Percentiles rank a stretch among this genome's conserved stretches.
Conservation (phyloP, 2,113 vertebrate genomes). For the Paracyprichromis sp. region DNA sequence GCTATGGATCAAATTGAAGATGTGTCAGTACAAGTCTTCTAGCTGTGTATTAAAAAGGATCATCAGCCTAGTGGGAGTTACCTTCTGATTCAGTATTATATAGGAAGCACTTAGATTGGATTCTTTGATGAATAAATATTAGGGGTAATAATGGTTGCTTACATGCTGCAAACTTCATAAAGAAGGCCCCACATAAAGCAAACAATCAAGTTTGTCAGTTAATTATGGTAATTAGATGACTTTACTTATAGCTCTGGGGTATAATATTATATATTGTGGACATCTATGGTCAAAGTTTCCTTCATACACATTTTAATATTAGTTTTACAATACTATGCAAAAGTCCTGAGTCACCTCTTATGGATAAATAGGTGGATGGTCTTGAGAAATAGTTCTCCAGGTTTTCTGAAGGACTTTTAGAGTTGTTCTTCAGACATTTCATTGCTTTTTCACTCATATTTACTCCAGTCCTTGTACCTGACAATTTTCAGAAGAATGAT, state of each 20-base stretch:
- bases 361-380: neutral
- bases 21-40: neutral
- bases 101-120: neutral
- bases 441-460: neutral
- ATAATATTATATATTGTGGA: neutral
- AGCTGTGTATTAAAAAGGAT: neutral
- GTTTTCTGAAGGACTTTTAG: neutral
- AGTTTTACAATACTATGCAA: neutral
- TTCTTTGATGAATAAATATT: neutral
- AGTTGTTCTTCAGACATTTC: accelerated
- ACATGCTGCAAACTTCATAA: neutral
- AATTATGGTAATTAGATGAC: neutral
- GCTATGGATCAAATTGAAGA: neutral
- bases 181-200: neutral
- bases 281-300: neutral
- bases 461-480: neutral
- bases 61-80: neutral
- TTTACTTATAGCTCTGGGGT: neutral
- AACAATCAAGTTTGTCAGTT: neutral
- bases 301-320: neutral
- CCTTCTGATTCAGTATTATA: neutral
- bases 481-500: neutral
- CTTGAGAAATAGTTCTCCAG: neutral
- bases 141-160: neutral
- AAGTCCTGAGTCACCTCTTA: neutral